phyloP scores from a whole-genome alignment of 2,888 invertebrate genomes.

The Chloromyia formosa region DNA sequence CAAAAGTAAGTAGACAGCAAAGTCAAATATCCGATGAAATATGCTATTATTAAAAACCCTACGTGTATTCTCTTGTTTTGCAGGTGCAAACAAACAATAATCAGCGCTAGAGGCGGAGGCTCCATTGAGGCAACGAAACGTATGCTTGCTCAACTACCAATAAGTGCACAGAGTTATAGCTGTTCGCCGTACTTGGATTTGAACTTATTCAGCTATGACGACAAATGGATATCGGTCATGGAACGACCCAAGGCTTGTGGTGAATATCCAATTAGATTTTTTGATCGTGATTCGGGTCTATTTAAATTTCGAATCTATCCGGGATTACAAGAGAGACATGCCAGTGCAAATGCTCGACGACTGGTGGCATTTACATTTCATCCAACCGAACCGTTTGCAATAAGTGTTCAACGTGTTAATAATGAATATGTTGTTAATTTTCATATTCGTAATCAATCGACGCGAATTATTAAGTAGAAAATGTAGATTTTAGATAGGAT shows the following conservation, averaged over 20 bases:
- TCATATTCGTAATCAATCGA: slow-evolving; percentile 77
- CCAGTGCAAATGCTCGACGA: slow-evolving; percentile 73
- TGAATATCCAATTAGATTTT: slow-evolving; percentile 90
- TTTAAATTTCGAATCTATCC: slow-evolving; percentile 90
- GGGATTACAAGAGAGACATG: slow-evolving; percentile 73
- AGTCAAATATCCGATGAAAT: neutral
- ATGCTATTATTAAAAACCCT: slow-evolving; percentile 45
- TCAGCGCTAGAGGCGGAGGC: slow-evolving; percentile 90
- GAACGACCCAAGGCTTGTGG: slow-evolving; percentile 94
- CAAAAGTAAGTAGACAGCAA: slow-evolving; percentile 60
- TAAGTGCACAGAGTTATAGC: slow-evolving; percentile 93
- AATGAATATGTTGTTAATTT: slow-evolving; percentile 95
- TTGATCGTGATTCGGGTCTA: slow-evolving; percentile 81
- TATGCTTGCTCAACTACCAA: slow-evolving; percentile 89
- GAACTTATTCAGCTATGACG: slow-evolving; percentile 92
- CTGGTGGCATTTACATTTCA: slow-evolving; percentile 96
- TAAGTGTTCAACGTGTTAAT: slow-evolving; percentile 92
- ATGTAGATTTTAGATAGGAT: neutral
- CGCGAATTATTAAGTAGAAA: slow-evolving; percentile 51
- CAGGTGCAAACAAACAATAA: slow-evolving; percentile 89
- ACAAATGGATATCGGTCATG: slow-evolving; percentile 94
- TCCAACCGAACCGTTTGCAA: slow-evolving; percentile 94
- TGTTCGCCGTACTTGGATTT: slow-evolving; percentile 93
- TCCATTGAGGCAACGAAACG: slow-evolving; percentile 88
- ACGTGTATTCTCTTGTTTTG: no score